phyloP scores from a whole-genome alignment of 2,113 vertebrate genomes.

The Cinclus cinclus region DNA sequence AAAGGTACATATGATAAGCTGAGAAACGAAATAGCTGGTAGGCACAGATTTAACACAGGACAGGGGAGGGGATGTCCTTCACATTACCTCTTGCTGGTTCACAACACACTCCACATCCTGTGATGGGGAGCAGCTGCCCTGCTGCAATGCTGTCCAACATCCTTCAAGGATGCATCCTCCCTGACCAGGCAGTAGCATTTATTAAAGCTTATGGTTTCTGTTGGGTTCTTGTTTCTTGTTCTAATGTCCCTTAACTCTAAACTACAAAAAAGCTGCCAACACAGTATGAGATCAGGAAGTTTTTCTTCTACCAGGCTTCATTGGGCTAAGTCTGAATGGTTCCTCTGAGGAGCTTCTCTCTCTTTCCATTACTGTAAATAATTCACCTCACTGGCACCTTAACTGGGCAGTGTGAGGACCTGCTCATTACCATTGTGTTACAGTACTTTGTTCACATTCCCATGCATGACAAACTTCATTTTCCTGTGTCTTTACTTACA shows the following conservation, averaged over 20 bases:
- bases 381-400: neutral
- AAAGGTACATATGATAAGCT: neutral
- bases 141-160: accelerated
- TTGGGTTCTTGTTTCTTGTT: neutral
- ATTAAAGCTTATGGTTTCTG: neutral
- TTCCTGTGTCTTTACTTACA: neutral
- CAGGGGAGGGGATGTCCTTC: neutral
- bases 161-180: neutral
- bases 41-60: neutral
- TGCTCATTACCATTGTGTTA: neutral
- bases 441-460: neutral
- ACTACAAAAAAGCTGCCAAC: neutral
- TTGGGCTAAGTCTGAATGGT: neutral
- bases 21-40: neutral
- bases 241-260: neutral
- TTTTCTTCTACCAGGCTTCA: neutral
- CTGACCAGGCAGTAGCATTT: neutral
- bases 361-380: neutral
- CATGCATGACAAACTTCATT: neutral
- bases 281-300: neutral
- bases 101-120: neutral
- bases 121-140: neutral
- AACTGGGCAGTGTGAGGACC: neutral
- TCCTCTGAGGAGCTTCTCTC: neutral
- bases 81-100: neutral